Percentiles rank a stretch among this genome's conserved stretches.
phyloP scores from a whole-genome alignment of 2,113 vertebrate species.

The Apistogramma diplotaenia region DNA sequence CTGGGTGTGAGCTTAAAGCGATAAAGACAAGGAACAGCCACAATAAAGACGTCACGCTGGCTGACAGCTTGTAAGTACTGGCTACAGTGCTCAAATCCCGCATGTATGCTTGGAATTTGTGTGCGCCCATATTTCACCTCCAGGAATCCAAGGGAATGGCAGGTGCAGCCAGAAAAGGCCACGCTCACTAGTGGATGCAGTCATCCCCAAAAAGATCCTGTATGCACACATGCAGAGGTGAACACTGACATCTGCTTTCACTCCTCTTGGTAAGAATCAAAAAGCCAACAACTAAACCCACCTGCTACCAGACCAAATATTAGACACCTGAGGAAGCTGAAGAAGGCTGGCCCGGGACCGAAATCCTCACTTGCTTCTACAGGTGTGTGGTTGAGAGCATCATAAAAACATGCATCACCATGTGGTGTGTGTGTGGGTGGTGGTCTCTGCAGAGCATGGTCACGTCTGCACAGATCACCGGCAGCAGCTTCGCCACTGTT shows the following conservation, averaged over 20 bases:
- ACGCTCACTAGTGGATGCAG: slow-evolving; percentile 26
- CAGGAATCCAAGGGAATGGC: slow-evolving; percentile 73
- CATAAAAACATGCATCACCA: too few relatives aligned
- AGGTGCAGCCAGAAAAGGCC: slow-evolving; percentile 82
- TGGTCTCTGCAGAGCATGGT: too few relatives aligned
- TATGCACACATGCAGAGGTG: not conserved
- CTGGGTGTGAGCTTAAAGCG: not conserved
- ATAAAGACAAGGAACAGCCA: not conserved
- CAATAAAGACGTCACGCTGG: slow-evolving; percentile 77
- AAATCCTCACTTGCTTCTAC: too few relatives aligned
- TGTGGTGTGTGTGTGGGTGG: too few relatives aligned
- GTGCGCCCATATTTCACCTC: slow-evolving; percentile 68
- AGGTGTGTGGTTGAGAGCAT: too few relatives aligned
- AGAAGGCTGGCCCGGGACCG: too few relatives aligned
- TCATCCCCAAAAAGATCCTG: not conserved
- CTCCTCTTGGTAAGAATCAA: not conserved
- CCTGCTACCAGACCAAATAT: not conserved
- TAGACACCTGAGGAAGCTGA: too few relatives aligned
- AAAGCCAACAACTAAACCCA: not conserved
- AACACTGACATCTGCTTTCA: not conserved
- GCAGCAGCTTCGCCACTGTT: too few relatives aligned
- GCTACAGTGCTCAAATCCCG: slow-evolving; percentile 78
- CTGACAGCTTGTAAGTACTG: slow-evolving; percentile 80
- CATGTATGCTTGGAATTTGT: slow-evolving; percentile 64
- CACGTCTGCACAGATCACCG: too few relatives aligned